Conservation (phyloP, 2,113 vertebrate species). For the Silurus asotus region DNA sequence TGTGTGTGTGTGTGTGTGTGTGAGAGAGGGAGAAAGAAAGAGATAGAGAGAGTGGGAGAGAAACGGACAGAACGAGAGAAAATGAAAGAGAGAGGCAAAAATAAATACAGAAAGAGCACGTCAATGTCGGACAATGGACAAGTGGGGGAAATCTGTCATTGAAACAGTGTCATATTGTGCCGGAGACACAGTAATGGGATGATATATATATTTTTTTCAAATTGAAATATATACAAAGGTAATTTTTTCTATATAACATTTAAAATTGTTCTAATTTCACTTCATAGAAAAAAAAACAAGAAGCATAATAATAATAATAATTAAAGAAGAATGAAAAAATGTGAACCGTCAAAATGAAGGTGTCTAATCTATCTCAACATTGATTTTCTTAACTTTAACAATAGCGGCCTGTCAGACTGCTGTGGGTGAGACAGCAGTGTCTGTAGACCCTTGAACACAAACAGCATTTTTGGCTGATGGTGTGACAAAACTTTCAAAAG, state of each 20-base stretch:
- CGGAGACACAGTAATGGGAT: not conserved
- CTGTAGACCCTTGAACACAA: not conserved
- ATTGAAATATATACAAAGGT: not conserved
- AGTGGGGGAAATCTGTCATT: constrained; percentile 23
- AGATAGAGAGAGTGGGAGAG: not conserved
- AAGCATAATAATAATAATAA: not conserved
- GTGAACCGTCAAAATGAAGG: not conserved
- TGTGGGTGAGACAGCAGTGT: not conserved
- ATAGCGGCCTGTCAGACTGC: not conserved
- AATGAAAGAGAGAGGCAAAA: not conserved
- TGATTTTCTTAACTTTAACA: constrained; percentile 6
- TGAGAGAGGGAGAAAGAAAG: not conserved
- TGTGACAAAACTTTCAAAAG: not conserved
- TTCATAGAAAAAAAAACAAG: not conserved
- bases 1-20: constrained; percentile 14
- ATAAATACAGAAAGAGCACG: constrained; percentile 11
- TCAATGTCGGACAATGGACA: constrained; percentile 23
- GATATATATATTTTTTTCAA: not conserved
- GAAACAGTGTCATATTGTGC: constrained; percentile 22
- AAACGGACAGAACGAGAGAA: not conserved
- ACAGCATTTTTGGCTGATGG: not conserved
- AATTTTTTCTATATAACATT: not conserved
- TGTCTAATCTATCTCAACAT: not conserved
- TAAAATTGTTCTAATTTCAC: too few relatives aligned
- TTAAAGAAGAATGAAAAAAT: not conserved